phyloP scores from a whole-genome alignment of 2,113 vertebrate species.

The Athene noctua region DNA sequence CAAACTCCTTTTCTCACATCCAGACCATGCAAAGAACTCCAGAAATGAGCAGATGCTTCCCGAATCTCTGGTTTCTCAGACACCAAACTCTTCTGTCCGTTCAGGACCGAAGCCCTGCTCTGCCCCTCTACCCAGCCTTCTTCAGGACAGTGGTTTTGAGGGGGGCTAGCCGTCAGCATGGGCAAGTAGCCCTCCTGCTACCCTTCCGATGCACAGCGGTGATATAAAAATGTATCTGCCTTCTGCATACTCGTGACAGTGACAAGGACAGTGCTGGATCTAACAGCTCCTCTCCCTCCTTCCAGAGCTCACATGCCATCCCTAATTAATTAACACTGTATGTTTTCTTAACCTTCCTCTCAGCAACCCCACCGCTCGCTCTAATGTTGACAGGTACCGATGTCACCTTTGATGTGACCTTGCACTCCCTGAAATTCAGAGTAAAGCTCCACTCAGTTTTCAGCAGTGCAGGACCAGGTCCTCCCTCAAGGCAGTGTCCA shows the following conservation, averaged over 20 bases:
- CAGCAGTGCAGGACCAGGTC: background rate
- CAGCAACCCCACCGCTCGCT: background rate
- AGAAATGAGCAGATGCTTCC: background rate
- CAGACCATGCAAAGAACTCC: background rate
- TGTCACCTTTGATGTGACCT: background rate
- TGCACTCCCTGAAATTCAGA: background rate
- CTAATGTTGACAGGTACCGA: too few relatives aligned
- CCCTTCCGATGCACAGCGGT: background rate
- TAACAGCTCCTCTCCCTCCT: background rate
- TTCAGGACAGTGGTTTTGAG: background rate
- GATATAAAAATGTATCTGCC: background rate
- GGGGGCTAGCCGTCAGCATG: background rate
- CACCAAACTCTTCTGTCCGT: background rate
- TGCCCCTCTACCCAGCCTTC: too few relatives aligned
- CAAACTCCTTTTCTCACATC: background rate
- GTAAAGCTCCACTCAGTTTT: background rate
- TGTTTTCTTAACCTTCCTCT: background rate
- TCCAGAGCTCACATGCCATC: background rate
- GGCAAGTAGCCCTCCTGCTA: background rate
- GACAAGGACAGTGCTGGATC: background rate
- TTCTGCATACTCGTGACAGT: background rate
- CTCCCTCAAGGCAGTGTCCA: background rate
- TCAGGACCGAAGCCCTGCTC: background rate
- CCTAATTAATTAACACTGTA: background rate
- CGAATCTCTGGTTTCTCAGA: background rate